Conservation (phyloP, 2,888 invertebrate genomes). For the Papilio elwesi region DNA sequence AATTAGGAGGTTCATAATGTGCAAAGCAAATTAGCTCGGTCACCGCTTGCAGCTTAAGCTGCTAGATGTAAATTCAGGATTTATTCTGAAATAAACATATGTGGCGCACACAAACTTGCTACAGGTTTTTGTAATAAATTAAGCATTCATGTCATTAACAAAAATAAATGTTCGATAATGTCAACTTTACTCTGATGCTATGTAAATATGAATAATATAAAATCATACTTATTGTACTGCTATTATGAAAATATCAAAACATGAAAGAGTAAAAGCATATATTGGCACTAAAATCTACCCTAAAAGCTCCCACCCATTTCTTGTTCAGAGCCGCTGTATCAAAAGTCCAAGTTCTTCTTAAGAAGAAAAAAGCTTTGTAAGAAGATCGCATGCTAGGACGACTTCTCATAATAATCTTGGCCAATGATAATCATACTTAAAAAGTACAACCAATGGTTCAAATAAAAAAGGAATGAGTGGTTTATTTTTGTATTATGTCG, state of each 20-base stretch:
- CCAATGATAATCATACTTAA: no score
- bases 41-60: constrained; percentile 12
- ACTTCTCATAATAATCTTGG: background rate
- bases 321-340: no score
- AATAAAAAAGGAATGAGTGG: background rate
- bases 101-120: constrained; percentile 2
- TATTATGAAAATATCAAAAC: no score
- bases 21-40: constrained; percentile 21
- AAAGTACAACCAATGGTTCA: background rate
- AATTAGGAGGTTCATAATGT: constrained; percentile 24
- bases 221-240: no score
- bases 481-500: constrained; percentile 3
- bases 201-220: no score
- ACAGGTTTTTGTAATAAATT: background rate
- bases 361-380: background rate
- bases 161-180: no score
- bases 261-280: no score
- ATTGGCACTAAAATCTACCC: no score
- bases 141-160: background rate
- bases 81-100: constrained; percentile 12
- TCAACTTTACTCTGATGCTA: no score
- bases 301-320: background rate
- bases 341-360: no score
- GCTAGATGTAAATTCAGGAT: constrained; percentile 12
- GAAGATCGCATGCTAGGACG: background rate